These are phyloP conservation scores for Notothenia rossii DNA, from an alignment of 2,113 vertebrate genomes.

Conservation along the genomic window DNA sequence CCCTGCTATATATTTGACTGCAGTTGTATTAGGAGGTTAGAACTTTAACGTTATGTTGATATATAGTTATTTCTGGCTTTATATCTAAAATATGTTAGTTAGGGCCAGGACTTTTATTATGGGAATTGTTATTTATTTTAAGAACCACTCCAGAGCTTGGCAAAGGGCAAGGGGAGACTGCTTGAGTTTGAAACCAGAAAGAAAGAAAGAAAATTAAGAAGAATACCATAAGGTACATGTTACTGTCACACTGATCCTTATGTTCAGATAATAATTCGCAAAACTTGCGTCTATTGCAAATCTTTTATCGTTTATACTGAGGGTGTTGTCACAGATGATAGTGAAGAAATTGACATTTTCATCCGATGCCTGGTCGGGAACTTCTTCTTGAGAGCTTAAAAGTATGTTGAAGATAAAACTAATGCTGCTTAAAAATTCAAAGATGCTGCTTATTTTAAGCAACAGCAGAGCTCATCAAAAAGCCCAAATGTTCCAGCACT, in stretches of 20 bases:
- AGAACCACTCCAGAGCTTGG: neutral
- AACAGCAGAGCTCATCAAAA: neutral
- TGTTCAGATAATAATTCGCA: neutral
- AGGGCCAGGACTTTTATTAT: no score
- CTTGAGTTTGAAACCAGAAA: no score
- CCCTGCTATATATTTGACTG: no score
- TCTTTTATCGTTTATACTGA: neutral
- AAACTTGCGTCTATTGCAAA: neutral
- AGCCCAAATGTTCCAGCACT: conserved; percentile 4
- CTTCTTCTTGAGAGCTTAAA: neutral
- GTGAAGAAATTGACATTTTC: neutral
- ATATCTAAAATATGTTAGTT: neutral
- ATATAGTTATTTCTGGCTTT: no score
- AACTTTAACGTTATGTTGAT: no score
- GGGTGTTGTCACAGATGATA: neutral
- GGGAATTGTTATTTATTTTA: neutral
- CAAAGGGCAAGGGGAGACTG: neutral
- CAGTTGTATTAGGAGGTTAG: no score
- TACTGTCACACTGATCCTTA: neutral
- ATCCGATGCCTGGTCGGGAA: conserved; percentile 1
- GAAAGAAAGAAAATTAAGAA: no score
- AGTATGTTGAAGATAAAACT: neutral
- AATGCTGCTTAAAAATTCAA: neutral
- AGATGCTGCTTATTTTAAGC: conserved; percentile 12
- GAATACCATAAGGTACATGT: neutral